Base-by-base conservation (phyloP, 2,797 vertebrate species). In the Pangasius sanitwongsei region DNA sequence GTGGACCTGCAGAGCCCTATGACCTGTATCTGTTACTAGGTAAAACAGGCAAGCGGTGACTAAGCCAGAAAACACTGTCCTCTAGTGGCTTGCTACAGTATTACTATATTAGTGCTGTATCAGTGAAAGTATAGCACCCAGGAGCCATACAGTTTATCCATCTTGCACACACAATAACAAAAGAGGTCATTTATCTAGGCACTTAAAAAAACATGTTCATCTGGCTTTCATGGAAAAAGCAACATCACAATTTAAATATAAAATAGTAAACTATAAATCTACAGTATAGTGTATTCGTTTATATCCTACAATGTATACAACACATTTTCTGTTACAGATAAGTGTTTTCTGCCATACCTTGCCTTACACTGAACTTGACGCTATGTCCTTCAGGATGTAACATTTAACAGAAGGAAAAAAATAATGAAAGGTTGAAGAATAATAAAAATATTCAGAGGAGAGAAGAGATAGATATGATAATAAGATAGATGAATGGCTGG, bases 1-100 rank as follows among this genome's bases (percentile, higher is more conserved):
- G 89, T 84, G 86, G 89, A 89, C 89, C 89, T 89, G 89, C 86
- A 89, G 89, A 89, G 89, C 86, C 89, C 89, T 89, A 87, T 89
- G 90, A 92, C 89, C 91, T 92, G 91, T 89, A 92, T 92, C 91
- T 92, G 91, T 92, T 92, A 92, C 91, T 90, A 91, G 90, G 91
- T 92, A 92, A 91, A 92, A 92, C 89, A 92, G 91, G 85, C 70
- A 83, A 91, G 86, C 90, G 70, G 88, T 89, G 90, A 88, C 89
- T 81, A 74, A 89, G 87, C 87, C 83, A 61, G n/a, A 23, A 83
- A 84, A 61, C 87, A 88, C 85, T 82, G 90, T 41, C 83, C 87
- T 89, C 92, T 91, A 87, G 87, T 88, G 90, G 86, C n/a, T 6
- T 34, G 84, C 41, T 41, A n/a, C 44, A 25, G 86, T 48, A 41